A percentile compares a stretch with the other conserved stretches of the same genome.
Evolutionary conservation across 2,888 invertebrate species (phyloP).

Genomic region (Choreutis nemorana): DNA sequence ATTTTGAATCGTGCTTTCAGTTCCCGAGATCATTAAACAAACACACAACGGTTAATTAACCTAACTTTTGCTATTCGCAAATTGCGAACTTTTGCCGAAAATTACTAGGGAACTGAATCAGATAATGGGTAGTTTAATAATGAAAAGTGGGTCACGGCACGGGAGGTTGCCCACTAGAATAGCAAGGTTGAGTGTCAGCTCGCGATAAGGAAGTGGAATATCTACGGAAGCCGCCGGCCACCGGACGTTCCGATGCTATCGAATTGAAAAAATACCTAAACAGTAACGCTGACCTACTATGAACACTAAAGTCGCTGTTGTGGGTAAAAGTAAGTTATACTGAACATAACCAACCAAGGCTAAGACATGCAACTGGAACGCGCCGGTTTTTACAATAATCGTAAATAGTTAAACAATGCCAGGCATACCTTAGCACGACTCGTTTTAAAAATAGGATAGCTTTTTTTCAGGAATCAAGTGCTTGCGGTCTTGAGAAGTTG

Average conservation of each 20-base stretch:
- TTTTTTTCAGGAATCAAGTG: too few relatives aligned
- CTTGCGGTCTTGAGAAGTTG: too few relatives aligned
- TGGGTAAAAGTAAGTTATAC: background rate
- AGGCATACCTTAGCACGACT: too few relatives aligned
- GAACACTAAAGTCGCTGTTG: too few relatives aligned
- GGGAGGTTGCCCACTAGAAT: constrained; percentile 7
- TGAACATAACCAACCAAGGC: too few relatives aligned
- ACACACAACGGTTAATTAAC: constrained; percentile 4
- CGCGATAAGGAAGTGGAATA: constrained; percentile 43
- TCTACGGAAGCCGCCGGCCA: constrained; percentile 37
- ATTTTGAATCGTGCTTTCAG: constrained; percentile 1
- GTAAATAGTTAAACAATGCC: too few relatives aligned
- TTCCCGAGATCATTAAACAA: constrained; percentile 5
- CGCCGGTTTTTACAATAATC: too few relatives aligned
- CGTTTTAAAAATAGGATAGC: too few relatives aligned
- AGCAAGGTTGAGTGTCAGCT: constrained; percentile 20
- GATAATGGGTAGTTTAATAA: constrained; percentile 22
- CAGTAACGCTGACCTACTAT: constrained; percentile 23
- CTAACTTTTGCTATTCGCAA: constrained; percentile 8
- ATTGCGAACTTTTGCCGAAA: constrained; percentile 30
- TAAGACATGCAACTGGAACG: too few relatives aligned
- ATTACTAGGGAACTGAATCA: constrained; percentile 30
- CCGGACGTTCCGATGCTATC: constrained; percentile 33
- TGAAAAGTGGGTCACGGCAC: constrained; percentile 29
- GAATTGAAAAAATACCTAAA: constrained; percentile 20